Percentiles rank a stretch among this genome's conserved stretches.
Evolutionary conservation across 2,888 invertebrate genomes (phyloP).

Genomic region (Drosophila flavopinicola): DNA sequence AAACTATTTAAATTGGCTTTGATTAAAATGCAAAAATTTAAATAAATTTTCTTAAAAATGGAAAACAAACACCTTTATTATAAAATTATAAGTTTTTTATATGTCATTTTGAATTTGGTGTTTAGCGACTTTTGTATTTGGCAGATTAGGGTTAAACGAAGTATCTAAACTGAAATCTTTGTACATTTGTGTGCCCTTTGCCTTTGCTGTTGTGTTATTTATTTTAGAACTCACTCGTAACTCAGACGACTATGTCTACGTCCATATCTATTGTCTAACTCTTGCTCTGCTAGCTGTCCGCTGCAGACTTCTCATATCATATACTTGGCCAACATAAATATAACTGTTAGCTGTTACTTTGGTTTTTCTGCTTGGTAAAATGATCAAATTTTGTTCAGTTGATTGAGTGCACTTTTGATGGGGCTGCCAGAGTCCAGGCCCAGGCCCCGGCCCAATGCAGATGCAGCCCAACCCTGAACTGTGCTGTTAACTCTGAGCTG

Average conservation of each 20-base stretch:
- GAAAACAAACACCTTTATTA: no score
- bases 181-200: no score
- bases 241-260: not conserved
- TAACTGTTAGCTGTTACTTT: slow-evolving; percentile 5
- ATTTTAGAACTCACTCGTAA: no score
- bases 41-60: no score
- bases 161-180: no score
- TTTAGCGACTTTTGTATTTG: no score
- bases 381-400: slow-evolving; percentile 69
- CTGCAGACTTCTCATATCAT: slow-evolving; percentile 14
- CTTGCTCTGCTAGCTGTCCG: slow-evolving; percentile 15
- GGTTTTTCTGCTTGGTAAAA: slow-evolving; percentile 28
- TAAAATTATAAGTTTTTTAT: no score
- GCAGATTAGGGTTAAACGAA: no score
- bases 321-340: not conserved
- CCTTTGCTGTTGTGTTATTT: no score
- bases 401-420: slow-evolving; percentile 77
- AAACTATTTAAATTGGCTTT: no score
- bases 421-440: slow-evolving; percentile 41
- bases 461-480: slow-evolving; percentile 16
- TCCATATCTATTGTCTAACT: slow-evolving; percentile 8
- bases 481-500: slow-evolving; percentile 13
- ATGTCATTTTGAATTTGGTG: no score
- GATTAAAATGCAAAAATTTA: no score
- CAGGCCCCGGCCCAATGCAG: slow-evolving; percentile 43